A percentile compares a stretch with the other conserved stretches of the same genome.
Evolutionary conservation across 2,888 invertebrate species (phyloP).

Genomic region (Polyommatus icarus): DNA sequence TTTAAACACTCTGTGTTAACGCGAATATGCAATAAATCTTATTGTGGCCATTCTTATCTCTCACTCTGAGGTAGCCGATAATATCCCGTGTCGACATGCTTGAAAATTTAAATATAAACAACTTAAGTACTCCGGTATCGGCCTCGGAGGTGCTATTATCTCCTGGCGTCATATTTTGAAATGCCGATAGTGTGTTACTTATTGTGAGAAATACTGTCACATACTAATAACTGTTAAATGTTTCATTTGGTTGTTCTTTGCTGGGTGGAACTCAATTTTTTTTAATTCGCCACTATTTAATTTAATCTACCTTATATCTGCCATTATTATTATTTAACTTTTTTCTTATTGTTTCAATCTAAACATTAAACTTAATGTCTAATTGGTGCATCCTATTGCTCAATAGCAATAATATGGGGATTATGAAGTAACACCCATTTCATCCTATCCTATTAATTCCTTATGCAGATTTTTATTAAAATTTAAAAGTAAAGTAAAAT

Average conservation of each 20-base stretch:
- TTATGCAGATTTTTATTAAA: too few species aligned
- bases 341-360: too few species aligned
- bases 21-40: slow-evolving; percentile 74
- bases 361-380: too few species aligned
- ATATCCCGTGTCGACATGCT: slow-evolving; percentile 60
- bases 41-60: slow-evolving; percentile 69
- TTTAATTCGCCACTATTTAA: not conserved
- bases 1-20: slow-evolving; percentile 58
- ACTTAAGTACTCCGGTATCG: slow-evolving; percentile 54
- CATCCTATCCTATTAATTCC: too few species aligned
- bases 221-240: not conserved
- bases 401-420: too few species aligned
- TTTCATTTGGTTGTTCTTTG: not conserved
- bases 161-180: slow-evolving; percentile 46
- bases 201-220: slow-evolving; percentile 12
- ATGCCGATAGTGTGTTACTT: slow-evolving; percentile 35
- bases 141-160: slow-evolving; percentile 49
- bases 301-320: too few species aligned
- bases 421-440: too few species aligned
- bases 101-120: slow-evolving; percentile 72
- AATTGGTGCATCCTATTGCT: too few species aligned
- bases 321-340: too few species aligned
- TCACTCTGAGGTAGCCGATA: slow-evolving; percentile 68
- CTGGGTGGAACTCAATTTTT: not conserved
- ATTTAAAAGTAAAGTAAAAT: not conserved